Conservation (phyloP, 2,113 vertebrate species). For the Chloropsis cyanopogon region DNA sequence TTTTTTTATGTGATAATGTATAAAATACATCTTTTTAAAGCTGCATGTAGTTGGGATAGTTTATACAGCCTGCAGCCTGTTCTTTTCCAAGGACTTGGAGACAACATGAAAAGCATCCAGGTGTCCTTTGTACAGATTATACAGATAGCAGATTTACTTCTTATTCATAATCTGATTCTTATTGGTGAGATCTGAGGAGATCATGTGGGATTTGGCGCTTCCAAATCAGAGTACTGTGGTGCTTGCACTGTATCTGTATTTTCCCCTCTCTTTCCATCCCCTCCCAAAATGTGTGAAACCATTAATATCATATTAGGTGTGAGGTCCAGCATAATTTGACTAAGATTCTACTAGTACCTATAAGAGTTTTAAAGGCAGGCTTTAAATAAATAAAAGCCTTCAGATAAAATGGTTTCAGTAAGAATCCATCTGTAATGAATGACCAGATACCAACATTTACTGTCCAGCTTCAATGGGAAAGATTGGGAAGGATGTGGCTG, state of each 20-base stretch:
- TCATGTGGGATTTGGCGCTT: background rate
- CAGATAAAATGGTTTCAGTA: background rate
- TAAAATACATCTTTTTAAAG: background rate
- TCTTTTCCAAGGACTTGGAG: background rate
- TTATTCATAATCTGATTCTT: background rate
- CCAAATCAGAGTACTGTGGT: background rate
- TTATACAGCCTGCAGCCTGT: background rate
- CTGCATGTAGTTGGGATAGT: background rate
- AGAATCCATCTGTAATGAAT: background rate
- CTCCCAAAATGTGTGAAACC: background rate
- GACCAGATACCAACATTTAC: background rate
- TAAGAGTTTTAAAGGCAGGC: background rate
- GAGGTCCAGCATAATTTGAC: background rate
- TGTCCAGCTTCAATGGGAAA: background rate
- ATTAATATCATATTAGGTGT: background rate
- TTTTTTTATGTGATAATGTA: background rate
- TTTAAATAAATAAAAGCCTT: background rate
- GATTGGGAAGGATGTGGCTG: background rate
- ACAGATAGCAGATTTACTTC: background rate
- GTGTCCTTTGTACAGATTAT: background rate
- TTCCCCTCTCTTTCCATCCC: background rate
- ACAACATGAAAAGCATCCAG: background rate
- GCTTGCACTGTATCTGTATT: background rate
- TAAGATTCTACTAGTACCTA: background rate
- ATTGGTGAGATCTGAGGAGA: background rate